Percentiles rank a stretch among this genome's conserved stretches.
These are phyloP conservation scores for Drosophila flavopinicola DNA, from an alignment of 2,888 invertebrate species.

Conservation along the genomic window DNA sequence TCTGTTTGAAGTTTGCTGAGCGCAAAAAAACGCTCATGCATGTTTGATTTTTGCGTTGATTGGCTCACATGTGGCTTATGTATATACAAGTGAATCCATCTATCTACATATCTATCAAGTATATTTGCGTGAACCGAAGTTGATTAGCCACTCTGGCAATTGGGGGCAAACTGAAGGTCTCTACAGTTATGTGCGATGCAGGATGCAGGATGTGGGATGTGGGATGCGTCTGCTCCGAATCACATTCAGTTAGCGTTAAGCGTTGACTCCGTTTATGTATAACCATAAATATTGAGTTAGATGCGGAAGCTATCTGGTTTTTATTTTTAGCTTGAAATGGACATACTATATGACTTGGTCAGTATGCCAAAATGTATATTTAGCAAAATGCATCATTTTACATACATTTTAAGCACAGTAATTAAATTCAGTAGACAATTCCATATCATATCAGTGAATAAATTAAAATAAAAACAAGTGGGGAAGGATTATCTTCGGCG, in stretches of 20 bases:
- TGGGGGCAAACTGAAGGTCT: not conserved
- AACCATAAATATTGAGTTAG: conserved; percentile 2
- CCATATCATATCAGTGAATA: too few relatives aligned
- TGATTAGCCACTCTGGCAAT: conserved; percentile 44
- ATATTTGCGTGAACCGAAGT: conserved; percentile 40
- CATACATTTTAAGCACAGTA: too few relatives aligned
- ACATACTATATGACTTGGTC: too few relatives aligned
- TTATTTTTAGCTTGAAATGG: too few relatives aligned
- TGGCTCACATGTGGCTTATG: conserved; percentile 50
- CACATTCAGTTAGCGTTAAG: conserved; percentile 11
- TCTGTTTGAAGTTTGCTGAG: conserved; percentile 45
- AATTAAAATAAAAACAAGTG: too few relatives aligned
- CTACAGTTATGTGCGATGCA: not conserved
- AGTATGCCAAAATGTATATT: too few relatives aligned
- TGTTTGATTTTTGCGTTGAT: conserved; percentile 64
- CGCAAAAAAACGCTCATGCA: conserved; percentile 48
- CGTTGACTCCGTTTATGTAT: not conserved
- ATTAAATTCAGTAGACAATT: too few relatives aligned
- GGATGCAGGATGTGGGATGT: too few relatives aligned
- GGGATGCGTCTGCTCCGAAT: not conserved
- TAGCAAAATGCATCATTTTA: too few relatives aligned
- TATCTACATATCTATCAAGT: conserved; percentile 19
- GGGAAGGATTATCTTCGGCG: too few relatives aligned
- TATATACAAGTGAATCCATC: conserved; percentile 23
- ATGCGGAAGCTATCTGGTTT: not conserved